Evolutionary conservation across 2,888 invertebrate genomes (phyloP).

Genomic region (Campoplex nolae): DNA sequence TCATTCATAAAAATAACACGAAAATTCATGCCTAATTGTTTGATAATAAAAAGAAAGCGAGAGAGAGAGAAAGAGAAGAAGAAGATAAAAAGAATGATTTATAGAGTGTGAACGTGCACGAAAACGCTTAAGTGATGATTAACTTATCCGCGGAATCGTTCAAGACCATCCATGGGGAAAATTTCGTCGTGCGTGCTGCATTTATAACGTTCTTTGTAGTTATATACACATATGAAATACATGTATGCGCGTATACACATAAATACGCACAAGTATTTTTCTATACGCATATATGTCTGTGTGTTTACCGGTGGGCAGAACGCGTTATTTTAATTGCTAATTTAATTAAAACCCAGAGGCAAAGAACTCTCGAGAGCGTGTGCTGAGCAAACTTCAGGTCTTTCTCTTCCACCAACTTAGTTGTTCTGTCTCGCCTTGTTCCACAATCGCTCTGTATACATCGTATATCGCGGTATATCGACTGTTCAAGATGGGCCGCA

Average conservation of each 20-base stretch:
- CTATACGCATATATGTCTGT: conserved; percentile 20
- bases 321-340: conserved; percentile 83
- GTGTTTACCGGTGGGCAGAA: conserved; percentile 69
- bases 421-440: conserved; percentile 38
- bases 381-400: conserved; percentile 46
- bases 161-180: conserved; percentile 28
- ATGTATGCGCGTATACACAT: conserved; percentile 32
- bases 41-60: conserved; percentile 53
- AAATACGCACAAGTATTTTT: conserved; percentile 14
- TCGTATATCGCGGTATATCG: conserved; percentile 20
- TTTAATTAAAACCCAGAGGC: conserved; percentile 79
- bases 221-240: background rate
- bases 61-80: background rate
- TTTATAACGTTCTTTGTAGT: conserved; percentile 37
- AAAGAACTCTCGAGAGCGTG: conserved; percentile 49
- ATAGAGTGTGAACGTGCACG: conserved; percentile 64
- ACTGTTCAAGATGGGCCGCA: conserved; percentile 24
- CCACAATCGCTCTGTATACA: conserved; percentile 62
- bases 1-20: too few relatives aligned
- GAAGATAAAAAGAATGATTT: conserved; percentile 49
- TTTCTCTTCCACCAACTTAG: conserved; percentile 15
- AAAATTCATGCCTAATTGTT: conserved; percentile 46
- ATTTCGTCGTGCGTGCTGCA: conserved; percentile 59
- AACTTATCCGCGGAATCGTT: conserved; percentile 66
- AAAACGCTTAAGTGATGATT: conserved; percentile 65